These are phyloP conservation scores for Drosophila affinis DNA, from an alignment of 2,888 invertebrate genomes.

Conservation along the genomic window DNA sequence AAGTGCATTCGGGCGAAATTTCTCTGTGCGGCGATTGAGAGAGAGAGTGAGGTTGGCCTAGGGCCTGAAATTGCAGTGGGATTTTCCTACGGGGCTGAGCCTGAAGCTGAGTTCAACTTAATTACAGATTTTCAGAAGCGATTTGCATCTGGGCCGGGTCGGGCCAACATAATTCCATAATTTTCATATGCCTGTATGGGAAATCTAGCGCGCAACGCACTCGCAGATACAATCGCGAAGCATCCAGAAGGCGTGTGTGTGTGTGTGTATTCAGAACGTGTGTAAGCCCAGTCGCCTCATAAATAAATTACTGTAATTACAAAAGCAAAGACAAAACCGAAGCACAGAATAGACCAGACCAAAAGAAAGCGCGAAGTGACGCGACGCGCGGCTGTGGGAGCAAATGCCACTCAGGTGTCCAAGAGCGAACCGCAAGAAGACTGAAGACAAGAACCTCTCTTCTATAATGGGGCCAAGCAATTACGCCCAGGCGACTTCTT, in stretches of 20 bases:
- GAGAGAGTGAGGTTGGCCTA: constrained; percentile 2
- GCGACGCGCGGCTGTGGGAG: constrained; percentile 70
- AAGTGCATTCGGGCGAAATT: background rate
- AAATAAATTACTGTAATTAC: constrained; percentile 70
- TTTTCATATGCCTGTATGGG: constrained; percentile 20
- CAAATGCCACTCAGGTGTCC: constrained; percentile 68
- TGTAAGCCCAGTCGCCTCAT: constrained; percentile 47
- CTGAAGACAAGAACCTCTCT: constrained; percentile 24
- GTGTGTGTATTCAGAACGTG: constrained; percentile 55
- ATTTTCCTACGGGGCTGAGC: background rate
- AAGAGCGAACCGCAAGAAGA: constrained; percentile 46
- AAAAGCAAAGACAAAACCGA: constrained; percentile 38
- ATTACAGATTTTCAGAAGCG: constrained; percentile 52
- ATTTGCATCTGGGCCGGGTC: constrained; percentile 34
- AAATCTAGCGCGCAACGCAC: constrained; percentile 43
- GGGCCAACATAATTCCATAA: constrained; percentile 40
- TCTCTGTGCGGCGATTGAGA: constrained; percentile 3
- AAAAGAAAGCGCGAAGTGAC: constrained; percentile 59
- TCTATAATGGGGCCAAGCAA: constrained; percentile 69
- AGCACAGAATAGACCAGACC: constrained; percentile 3
- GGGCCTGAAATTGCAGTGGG: constrained; percentile 34
- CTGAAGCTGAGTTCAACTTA: constrained; percentile 32
- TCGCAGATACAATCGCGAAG: constrained; percentile 22
- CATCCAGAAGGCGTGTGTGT: background rate
- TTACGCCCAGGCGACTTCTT: constrained; percentile 72